phyloP scores from a whole-genome alignment of 2,797 vertebrate genomes.

The Schizothorax lantsangensis region DNA sequence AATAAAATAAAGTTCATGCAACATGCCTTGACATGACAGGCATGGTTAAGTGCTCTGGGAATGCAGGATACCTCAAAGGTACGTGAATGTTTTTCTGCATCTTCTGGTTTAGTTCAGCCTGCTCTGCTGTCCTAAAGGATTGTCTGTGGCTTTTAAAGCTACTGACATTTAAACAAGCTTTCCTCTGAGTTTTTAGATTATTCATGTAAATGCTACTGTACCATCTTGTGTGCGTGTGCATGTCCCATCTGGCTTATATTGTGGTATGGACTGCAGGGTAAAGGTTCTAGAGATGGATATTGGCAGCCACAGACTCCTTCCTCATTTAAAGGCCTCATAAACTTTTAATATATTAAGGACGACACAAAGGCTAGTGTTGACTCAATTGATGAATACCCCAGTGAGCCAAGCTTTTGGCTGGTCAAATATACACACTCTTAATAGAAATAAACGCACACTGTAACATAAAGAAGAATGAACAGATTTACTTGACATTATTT shows the following conservation, averaged over 20 bases:
- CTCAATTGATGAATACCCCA: conserved; percentile 71
- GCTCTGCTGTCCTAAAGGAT: conserved; percentile 8
- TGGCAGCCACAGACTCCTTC: conserved; percentile 71
- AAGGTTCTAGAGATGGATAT: conserved; percentile 71
- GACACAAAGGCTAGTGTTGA: conserved; percentile 71
- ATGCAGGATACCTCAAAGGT: background rate
- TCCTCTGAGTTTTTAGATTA: conserved; percentile 18
- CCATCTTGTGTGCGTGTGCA: background rate
- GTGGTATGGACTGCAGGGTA: conserved; percentile 52
- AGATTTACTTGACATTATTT: background rate
- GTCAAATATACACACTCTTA: conserved; percentile 7
- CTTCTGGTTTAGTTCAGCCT: background rate
- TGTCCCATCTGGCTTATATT: background rate
- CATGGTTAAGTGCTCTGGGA: background rate
- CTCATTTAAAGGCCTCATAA: conserved; percentile 76
- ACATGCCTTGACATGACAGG: background rate
- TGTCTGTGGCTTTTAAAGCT: conserved; percentile 5
- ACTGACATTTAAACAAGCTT: conserved; percentile 17
- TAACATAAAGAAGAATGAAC: background rate
- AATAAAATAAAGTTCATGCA: background rate
- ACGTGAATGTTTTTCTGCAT: conserved; percentile 1
- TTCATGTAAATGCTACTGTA: conserved; percentile 10
- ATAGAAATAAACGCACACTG: background rate
- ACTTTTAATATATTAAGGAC: conserved; percentile 76
- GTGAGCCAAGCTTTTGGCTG: conserved; percentile 43